A percentile compares a stretch with the other conserved stretches of the same genome.
Evolutionary conservation across 1,140 invertebrate species (phyloP).

Genomic region (Batillaria attramentaria): DNA sequence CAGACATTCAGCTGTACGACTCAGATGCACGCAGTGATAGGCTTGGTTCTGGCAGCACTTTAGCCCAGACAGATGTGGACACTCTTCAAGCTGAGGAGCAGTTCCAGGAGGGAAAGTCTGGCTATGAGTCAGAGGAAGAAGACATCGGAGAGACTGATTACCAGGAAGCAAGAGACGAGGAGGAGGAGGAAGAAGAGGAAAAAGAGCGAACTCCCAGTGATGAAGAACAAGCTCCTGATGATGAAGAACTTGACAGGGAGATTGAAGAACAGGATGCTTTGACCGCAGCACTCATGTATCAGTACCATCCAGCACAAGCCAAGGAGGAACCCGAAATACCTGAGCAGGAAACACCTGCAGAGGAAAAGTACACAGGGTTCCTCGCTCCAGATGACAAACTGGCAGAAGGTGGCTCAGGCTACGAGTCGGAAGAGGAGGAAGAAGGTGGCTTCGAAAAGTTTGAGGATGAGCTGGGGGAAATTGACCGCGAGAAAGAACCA

Average conservation of each 20-base stretch:
- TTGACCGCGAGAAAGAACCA: constrained; percentile 13
- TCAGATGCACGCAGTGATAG: not conserved
- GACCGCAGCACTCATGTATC: constrained; percentile 41
- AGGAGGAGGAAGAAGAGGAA: constrained; percentile 12
- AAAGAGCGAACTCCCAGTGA: not conserved
- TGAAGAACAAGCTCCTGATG: constrained; percentile 18
- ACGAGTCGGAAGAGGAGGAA: constrained; percentile 25
- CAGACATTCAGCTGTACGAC: constrained; percentile 39
- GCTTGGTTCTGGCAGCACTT: constrained; percentile 1
- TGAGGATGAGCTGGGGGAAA: constrained; percentile 8
- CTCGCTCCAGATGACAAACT: not conserved
- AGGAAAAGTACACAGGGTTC: constrained; percentile 6
- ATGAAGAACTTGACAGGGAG: constrained; percentile 36
- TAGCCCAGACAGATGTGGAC: not conserved
- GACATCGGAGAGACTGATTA: not conserved
- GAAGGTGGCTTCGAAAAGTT: constrained; percentile 12
- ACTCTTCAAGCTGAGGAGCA: not conserved
- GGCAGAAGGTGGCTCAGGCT: constrained; percentile 20
- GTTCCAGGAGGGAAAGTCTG: not conserved
- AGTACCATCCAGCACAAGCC: constrained; percentile 4
- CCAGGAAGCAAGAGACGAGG: constrained; percentile 11
- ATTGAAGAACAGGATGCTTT: constrained; percentile 41
- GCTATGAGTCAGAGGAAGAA: constrained; percentile 23
- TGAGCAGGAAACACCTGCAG: not conserved
- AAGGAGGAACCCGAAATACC: not conserved